Base-by-base conservation (phyloP, 2,888 invertebrate genomes). In the Melinaea marsaeus region DNA sequence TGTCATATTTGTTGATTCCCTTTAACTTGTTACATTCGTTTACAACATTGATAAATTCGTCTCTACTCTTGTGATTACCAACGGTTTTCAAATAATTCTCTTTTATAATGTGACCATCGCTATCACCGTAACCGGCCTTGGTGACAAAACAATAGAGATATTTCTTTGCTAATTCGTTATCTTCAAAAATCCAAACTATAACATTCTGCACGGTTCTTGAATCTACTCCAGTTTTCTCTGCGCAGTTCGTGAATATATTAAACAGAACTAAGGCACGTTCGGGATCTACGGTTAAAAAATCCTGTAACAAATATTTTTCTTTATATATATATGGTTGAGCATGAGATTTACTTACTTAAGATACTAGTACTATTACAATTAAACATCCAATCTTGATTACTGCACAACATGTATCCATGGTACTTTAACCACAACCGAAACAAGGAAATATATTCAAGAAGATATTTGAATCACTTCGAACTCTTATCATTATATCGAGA, bases 111-210 rank as follows among this genome's bases (percentile, higher is more conserved):
- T 77, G 74, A 4, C 84, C 86, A 33, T 74, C 69, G 4, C 65
- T 58, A 13, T 74, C 69, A 3, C 69, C 65, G 9, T 76, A 74
- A 13, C 79, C 78, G 13, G 80, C 63, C 57, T 78, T 79, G 60
- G 75, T 75, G 64, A 80, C 76, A 61, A 83, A 72, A 68, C 90
- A 89, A 47, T 80, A 75, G 2, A 81, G 61, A 48, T 81, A 83
- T 13, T 81, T 78, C 69, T 80, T 82, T 3, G 84, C 70, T 5
- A 71, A 70, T 13, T 79, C 73, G 47, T 79, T 80, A 5, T 85
- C 78, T 67, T 73, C 69, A 54, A 82, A 77, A 3, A 75, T 70
- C 4, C 84, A 85, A 54, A 74, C 70, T 22, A 79, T 72, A 1
- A 83, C 74, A 47, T 72, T 64, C 9, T 70, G 55, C 4, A 73